Evolutionary conservation across 2,797 vertebrate species (phyloP).

Genomic region (Okamejei kenojei): DNA sequence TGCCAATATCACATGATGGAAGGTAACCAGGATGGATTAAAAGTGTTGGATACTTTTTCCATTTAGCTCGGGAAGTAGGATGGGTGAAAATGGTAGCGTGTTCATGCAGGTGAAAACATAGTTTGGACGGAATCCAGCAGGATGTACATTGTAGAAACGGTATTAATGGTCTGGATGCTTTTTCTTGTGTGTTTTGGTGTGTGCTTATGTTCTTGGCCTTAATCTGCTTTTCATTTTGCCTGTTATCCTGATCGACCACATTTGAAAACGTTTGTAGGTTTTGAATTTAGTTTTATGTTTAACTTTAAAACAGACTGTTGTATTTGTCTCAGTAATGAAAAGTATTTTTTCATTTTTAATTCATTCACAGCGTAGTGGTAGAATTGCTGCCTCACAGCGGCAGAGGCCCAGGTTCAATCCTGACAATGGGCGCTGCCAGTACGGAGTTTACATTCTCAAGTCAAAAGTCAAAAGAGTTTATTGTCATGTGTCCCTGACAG

Average conservation of each 20-base stretch:
- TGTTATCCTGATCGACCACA: neutral
- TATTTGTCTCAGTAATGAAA: neutral
- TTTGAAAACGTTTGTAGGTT: neutral
- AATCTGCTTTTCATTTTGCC: neutral
- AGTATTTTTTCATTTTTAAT: neutral
- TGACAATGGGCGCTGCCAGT: too few relatives aligned
- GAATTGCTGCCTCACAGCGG: too few relatives aligned
- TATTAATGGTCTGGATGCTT: neutral
- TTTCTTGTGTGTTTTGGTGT: neutral
- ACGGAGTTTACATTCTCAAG: too few relatives aligned
- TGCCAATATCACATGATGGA: neutral
- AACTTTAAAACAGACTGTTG: neutral
- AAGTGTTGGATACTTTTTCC: neutral
- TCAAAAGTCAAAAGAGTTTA: too few relatives aligned
- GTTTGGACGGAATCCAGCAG: slow-evolving; percentile 6
- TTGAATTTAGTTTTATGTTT: slow-evolving; percentile 4
- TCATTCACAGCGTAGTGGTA: neutral
- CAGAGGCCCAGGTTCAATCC: too few relatives aligned
- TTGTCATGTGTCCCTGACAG: too few relatives aligned
- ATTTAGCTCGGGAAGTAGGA: neutral
- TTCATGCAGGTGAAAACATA: neutral
- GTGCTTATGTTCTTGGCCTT: neutral
- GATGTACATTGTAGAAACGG: neutral
- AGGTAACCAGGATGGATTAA: neutral
- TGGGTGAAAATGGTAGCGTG: too few relatives aligned